Conservation (phyloP, 2,113 vertebrate species). For the Megaceryle maxima region DNA sequence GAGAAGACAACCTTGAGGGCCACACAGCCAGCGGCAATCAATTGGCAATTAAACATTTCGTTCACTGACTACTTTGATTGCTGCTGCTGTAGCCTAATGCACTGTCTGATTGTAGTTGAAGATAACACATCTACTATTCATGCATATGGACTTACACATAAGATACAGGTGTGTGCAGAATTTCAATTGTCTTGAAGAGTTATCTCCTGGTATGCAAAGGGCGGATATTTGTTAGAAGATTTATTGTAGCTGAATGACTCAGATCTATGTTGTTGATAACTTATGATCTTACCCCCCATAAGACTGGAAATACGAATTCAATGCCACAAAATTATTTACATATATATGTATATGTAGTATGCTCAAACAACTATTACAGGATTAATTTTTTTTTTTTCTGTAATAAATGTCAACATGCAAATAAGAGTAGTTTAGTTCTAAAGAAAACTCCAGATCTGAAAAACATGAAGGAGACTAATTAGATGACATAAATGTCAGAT, state of each 20-base stretch:
- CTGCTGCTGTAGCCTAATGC: neutral
- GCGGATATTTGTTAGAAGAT: slow-evolving; percentile 12
- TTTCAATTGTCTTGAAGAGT: slow-evolving; percentile 12
- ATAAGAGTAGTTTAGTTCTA: neutral
- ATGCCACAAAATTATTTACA: slow-evolving; percentile 27
- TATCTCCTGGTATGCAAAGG: neutral
- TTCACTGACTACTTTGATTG: neutral
- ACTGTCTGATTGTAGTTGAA: neutral
- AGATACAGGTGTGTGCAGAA: neutral
- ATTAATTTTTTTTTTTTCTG: slow-evolving; percentile 23
- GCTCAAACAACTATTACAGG: slow-evolving; percentile 26
- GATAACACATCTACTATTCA: neutral
- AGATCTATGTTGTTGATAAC: slow-evolving; percentile 30
- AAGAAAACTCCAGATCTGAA: slow-evolving; percentile 3
- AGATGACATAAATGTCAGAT: neutral
- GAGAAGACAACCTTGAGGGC: neutral
- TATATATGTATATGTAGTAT: neutral
- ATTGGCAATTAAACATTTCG: neutral
- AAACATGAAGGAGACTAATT: neutral
- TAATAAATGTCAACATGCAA: neutral
- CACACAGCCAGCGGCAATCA: neutral
- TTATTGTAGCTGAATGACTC: slow-evolving; percentile 47
- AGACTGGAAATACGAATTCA: slow-evolving; percentile 29
- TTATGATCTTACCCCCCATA: slow-evolving; percentile 17
- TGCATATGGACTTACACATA: neutral